These are phyloP conservation scores for Liasis olivaceus DNA, from an alignment of 2,797 vertebrate species.

Conservation along the genomic window DNA sequence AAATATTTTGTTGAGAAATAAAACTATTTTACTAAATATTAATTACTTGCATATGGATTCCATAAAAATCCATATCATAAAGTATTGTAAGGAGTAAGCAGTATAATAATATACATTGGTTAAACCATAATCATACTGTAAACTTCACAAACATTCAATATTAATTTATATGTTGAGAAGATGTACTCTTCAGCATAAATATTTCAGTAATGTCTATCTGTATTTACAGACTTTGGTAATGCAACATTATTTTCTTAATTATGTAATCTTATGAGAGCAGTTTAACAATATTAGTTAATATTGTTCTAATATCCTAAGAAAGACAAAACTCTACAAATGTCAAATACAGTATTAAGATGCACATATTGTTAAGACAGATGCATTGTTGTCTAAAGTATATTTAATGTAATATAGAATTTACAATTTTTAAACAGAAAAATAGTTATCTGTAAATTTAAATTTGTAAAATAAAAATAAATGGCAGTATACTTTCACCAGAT, in stretches of 20 bases:
- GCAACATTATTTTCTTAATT: not conserved
- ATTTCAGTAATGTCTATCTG: constrained; percentile 27
- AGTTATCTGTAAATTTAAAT: constrained; percentile 7
- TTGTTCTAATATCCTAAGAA: not conserved
- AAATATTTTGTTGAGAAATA: constrained; percentile 36
- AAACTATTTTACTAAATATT: constrained; percentile 42
- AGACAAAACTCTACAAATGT: constrained; percentile 28
- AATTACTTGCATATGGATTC: constrained; percentile 46
- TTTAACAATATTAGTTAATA: not conserved
- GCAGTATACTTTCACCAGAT: constrained; percentile 32
- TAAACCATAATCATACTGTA: constrained; percentile 15
- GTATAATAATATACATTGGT: not conserved
- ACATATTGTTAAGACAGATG: constrained; percentile 17
- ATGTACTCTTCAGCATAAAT: not conserved
- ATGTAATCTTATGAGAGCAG: not conserved
- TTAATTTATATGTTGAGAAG: not conserved
- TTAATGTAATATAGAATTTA: not conserved
- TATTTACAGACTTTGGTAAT: not conserved
- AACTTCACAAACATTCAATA: constrained; percentile 20
- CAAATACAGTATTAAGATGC: constrained; percentile 9
- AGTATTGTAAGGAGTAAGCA: constrained; percentile 7
- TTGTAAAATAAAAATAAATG: constrained; percentile 44
- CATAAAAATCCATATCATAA: constrained; percentile 11
- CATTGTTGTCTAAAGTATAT: constrained; percentile 13
- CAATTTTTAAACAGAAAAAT: constrained; percentile 17